These are phyloP conservation scores for Myrmophylax atrothorax DNA, from an alignment of 2,113 vertebrate genomes.

Conservation along the genomic window DNA sequence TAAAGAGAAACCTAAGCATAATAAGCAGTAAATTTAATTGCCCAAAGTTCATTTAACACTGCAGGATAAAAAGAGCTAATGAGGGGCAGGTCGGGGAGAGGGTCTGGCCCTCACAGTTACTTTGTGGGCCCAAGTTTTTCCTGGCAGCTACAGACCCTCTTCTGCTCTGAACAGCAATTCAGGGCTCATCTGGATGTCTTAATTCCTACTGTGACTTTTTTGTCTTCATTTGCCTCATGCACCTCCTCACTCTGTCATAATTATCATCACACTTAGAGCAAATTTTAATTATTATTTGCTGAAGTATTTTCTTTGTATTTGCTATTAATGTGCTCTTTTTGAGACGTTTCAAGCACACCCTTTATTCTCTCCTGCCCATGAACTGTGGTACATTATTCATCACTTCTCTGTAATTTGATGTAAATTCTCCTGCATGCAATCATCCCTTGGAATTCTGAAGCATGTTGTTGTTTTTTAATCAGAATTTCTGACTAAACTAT, in stretches of 20 bases:
- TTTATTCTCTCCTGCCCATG: background rate
- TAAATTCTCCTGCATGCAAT: constrained; percentile 6
- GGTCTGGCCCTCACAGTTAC: background rate
- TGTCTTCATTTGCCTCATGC: background rate
- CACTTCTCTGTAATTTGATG: background rate
- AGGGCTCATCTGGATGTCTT: background rate
- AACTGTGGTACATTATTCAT: constrained; percentile 16
- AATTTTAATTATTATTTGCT: constrained; percentile 23
- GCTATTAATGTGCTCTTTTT: background rate
- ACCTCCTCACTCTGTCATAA: background rate
- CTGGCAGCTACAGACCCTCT: background rate
- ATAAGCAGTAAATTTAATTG: background rate
- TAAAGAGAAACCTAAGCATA: background rate
- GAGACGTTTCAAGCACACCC: background rate
- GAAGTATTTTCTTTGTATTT: background rate
- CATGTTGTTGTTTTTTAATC: background rate
- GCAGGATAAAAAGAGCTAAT: background rate
- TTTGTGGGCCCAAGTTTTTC: background rate
- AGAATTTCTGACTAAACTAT: background rate
- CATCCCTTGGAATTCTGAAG: background rate
- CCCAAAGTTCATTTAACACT: background rate
- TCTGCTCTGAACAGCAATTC: background rate
- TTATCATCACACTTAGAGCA: background rate
- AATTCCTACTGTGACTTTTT: background rate
- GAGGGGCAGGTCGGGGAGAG: background rate